A percentile compares a stretch with the other conserved stretches of the same genome.
Conservation (phyloP, 2,888 invertebrate species). For the Eristalis pertinax region DNA sequence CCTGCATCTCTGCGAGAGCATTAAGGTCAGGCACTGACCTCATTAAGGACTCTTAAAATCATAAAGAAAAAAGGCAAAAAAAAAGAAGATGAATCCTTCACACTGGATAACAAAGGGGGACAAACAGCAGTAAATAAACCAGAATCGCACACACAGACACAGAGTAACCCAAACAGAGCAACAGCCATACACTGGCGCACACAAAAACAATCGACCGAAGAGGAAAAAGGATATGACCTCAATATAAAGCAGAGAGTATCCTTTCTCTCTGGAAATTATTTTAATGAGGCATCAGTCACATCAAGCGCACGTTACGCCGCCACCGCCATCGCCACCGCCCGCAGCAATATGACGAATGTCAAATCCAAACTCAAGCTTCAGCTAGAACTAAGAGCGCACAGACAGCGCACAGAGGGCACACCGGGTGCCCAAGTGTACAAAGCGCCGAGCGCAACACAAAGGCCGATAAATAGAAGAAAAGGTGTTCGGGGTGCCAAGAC, state of each 20-base stretch:
- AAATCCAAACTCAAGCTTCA: slow-evolving; percentile 31
- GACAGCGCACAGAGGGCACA: not conserved
- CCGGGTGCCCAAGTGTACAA: slow-evolving; percentile 2
- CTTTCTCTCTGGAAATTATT: slow-evolving; percentile 36
- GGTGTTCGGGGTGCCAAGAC: slow-evolving; percentile 40
- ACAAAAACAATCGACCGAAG: not conserved
- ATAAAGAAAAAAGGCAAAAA: not conserved
- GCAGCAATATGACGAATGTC: slow-evolving; percentile 44
- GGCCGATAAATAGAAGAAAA: slow-evolving; percentile 50
- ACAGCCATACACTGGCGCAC: not conserved
- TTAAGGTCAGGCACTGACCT: slow-evolving; percentile 11
- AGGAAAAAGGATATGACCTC: slow-evolving; percentile 52
- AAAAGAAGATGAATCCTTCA: slow-evolving; percentile 4
- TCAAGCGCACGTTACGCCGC: slow-evolving; percentile 32
- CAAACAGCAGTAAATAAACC: slow-evolving; percentile 2
- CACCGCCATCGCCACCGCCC: not conserved
- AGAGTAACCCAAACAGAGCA: no score
- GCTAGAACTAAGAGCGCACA: not conserved
- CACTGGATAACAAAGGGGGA: slow-evolving; percentile 6
- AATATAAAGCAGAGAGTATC: slow-evolving; percentile 27
- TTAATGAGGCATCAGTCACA: slow-evolving; percentile 67
- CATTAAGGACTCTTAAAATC: slow-evolving; percentile 4
- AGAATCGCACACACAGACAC: not conserved
- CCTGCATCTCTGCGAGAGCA: not conserved
- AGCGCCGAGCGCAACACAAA: slow-evolving; percentile 38